Evolutionary conservation across 2,888 invertebrate genomes (phyloP).

Genomic region (Drosophila anomelani): DNA sequence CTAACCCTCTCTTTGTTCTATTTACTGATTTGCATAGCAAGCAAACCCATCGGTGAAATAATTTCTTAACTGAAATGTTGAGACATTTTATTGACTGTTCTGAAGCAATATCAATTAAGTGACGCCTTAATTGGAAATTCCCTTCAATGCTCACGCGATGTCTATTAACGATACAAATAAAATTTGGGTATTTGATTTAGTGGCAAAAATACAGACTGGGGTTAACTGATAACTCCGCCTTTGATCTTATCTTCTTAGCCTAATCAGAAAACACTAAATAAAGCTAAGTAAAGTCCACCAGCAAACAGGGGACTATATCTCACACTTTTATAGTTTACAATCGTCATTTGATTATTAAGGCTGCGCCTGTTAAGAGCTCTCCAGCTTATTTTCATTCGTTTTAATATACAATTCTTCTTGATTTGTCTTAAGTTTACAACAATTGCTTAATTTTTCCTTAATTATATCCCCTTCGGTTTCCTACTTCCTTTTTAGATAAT

Average conservation of each 20-base stretch:
- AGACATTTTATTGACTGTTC: conserved; percentile 9
- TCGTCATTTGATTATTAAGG: not conserved
- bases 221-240: conserved; percentile 11
- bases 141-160: conserved; percentile 5
- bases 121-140: conserved; percentile 27
- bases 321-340: conserved; percentile 9
- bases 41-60: not conserved
- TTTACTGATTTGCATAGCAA: conserved; percentile 5
- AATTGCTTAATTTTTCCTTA: not conserved
- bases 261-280: conserved; percentile 33
- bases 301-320: conserved; percentile 1
- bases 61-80: conserved; percentile 1
- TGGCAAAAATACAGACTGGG: not conserved
- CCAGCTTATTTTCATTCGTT: not conserved
- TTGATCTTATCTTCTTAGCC: conserved; percentile 24
- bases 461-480: not conserved
- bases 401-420: not conserved
- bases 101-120: conserved; percentile 37
- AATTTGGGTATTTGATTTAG: conserved; percentile 4
- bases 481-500: conserved; percentile 85
- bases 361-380: not conserved
- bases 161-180: not conserved
- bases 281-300: not conserved
- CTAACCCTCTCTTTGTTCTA: not conserved
- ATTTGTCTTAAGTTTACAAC: not conserved